A percentile compares a stretch with the other conserved stretches of the same genome.
These are phyloP conservation scores for Trididemnum nubilum DNA, from an alignment of 23 tunicate species.

Conservation along the genomic window DNA sequence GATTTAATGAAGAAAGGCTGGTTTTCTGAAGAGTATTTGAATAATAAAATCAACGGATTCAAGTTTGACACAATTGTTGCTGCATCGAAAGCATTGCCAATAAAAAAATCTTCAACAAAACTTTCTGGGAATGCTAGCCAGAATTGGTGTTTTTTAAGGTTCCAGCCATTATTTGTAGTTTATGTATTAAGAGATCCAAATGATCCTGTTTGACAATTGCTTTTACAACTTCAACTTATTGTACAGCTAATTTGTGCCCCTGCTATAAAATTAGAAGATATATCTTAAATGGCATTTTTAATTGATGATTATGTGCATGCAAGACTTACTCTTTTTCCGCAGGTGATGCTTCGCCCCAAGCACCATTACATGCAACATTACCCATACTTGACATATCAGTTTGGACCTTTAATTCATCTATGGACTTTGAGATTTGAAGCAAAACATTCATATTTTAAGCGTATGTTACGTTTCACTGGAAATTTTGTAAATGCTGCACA, in stretches of 20 bases:
- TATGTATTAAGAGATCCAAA: neutral
- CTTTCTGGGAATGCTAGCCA: neutral
- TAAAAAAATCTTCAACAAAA: neutral
- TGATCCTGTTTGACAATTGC: neutral
- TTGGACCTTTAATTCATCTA: neutral
- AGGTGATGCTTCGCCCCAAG: neutral
- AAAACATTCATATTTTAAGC: no score
- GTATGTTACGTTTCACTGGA: no score
- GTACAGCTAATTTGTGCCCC: neutral
- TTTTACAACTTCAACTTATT: neutral
- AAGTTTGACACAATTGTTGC: neutral
- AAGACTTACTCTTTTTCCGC: neutral
- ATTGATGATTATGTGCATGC: neutral
- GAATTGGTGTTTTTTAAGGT: neutral
- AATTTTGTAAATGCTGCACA: no score
- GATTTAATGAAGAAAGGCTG: neutral
- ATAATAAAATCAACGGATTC: no score
- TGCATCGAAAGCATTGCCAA: neutral
- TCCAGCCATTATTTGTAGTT: neutral
- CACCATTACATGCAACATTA: neutral
- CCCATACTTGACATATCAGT: neutral
- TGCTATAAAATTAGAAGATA: neutral
- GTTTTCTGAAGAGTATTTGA: neutral
- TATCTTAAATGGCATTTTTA: neutral
- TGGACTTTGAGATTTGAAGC: neutral